phyloP scores from a whole-genome alignment of 1,140 invertebrate genomes.

The Anastatus disparis region DNA sequence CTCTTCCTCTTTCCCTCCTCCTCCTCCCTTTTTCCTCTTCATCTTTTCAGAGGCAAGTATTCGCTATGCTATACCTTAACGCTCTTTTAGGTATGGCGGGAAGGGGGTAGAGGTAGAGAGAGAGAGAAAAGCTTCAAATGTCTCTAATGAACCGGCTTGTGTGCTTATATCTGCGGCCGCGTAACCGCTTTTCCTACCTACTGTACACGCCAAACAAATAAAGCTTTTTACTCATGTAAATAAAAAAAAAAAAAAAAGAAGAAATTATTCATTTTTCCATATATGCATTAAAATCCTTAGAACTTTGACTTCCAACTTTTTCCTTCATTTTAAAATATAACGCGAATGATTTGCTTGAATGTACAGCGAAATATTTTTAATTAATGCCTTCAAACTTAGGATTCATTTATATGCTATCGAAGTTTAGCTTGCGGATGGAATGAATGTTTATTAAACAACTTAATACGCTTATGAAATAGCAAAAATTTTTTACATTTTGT shows the following conservation, averaged over 20 bases:
- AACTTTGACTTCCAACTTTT: slow-evolving; percentile 27
- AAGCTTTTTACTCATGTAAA: slow-evolving; percentile 60
- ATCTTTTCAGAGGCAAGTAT: too few species aligned
- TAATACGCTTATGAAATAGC: slow-evolving; percentile 6
- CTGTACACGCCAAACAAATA: slow-evolving; percentile 50
- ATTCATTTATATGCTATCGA: slow-evolving; percentile 14
- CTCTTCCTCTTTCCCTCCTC: slow-evolving; percentile 20
- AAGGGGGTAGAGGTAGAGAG: too few species aligned
- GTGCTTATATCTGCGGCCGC: slow-evolving; percentile 60
- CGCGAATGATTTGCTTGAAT: slow-evolving; percentile 13
- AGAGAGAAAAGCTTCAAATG: slow-evolving; percentile 63
- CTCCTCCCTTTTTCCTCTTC: slow-evolving; percentile 41
- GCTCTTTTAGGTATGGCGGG: too few species aligned
- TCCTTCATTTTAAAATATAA: slow-evolving; percentile 34
- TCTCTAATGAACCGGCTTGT: slow-evolving; percentile 67
- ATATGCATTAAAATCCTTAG: slow-evolving; percentile 38
- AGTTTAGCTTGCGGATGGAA: not conserved
- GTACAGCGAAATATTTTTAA: slow-evolving; percentile 28
- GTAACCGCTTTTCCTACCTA: slow-evolving; percentile 48
- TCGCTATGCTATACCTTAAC: too few species aligned
- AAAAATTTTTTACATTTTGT: too few species aligned
- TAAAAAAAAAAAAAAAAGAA: too few species aligned
- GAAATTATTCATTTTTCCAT: slow-evolving; percentile 30
- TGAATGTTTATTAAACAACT: slow-evolving; percentile 15
- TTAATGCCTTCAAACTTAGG: slow-evolving; percentile 26